phyloP scores from a whole-genome alignment of 1,140 invertebrate species.

The Onthophagus taurus region DNA sequence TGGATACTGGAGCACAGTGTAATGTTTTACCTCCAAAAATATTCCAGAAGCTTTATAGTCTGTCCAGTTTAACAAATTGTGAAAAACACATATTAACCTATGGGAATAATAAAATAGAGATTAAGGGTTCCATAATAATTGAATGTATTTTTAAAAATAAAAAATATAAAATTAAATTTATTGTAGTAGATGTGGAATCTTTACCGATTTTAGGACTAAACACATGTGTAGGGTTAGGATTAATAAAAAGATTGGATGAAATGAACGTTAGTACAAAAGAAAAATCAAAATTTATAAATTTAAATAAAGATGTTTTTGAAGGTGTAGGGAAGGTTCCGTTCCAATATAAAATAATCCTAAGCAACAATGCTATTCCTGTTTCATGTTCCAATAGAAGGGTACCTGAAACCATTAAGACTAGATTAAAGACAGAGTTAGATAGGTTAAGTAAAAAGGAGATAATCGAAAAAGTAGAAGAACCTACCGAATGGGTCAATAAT shows the following conservation, averaged over 20 bases:
- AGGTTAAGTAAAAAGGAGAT: slow-evolving; percentile 3
- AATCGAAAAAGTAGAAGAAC: not conserved
- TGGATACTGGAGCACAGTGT: slow-evolving; percentile 13
- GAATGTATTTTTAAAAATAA: not conserved
- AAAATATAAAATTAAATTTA: slow-evolving; percentile 10
- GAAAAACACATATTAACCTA: slow-evolving; percentile 10
- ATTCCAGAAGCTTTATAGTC: too few relatives aligned
- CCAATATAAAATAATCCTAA: slow-evolving; percentile 11
- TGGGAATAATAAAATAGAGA: slow-evolving; percentile 15
- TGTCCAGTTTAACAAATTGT: slow-evolving; percentile 1
- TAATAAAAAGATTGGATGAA: slow-evolving; percentile 2
- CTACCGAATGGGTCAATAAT: slow-evolving; percentile 16
- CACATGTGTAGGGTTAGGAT: not conserved
- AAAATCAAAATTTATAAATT: slow-evolving; percentile 10
- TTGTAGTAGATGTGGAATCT: slow-evolving; percentile 1
- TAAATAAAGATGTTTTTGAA: not conserved
- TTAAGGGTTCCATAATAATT: not conserved
- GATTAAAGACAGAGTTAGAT: slow-evolving; percentile 4
- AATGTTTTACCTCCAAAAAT: slow-evolving; percentile 11
- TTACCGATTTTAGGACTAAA: slow-evolving; percentile 9
- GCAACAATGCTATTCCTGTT: slow-evolving; percentile 1
- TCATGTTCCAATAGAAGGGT: slow-evolving; percentile 1
- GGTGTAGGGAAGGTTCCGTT: slow-evolving; percentile 4
- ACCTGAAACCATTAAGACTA: not conserved
- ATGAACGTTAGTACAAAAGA: not conserved